phyloP scores from a whole-genome alignment of 2,888 invertebrate species.

The Lasioglossum malachurum region DNA sequence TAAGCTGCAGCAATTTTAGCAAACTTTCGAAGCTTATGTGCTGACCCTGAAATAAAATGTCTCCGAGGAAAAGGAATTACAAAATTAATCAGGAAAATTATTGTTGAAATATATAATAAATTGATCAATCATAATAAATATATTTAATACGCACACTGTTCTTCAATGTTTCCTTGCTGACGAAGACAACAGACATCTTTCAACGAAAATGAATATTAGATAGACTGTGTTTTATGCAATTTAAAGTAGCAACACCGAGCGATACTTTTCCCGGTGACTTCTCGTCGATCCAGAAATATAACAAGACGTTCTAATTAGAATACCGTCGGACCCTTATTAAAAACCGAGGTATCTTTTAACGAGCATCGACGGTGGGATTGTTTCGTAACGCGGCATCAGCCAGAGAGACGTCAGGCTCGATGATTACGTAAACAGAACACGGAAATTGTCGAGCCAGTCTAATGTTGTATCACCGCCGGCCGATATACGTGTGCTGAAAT shows the following conservation, averaged over 20 bases:
- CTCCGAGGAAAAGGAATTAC: no score
- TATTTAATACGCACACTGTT: no score
- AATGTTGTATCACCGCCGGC: slow-evolving; percentile 50
- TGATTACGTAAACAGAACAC: slow-evolving; percentile 44
- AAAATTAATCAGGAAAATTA: not conserved
- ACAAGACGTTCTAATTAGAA: not conserved
- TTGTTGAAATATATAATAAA: no score
- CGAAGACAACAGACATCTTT: not conserved
- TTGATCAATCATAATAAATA: no score
- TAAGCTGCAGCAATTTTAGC: not conserved
- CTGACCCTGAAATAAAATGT: not conserved
- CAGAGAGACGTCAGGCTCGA: slow-evolving; percentile 20
- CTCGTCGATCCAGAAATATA: not conserved
- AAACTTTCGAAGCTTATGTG: not conserved
- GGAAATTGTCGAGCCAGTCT: slow-evolving; percentile 51
- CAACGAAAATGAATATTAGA: no score
- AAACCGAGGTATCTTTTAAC: not conserved
- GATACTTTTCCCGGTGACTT: not conserved
- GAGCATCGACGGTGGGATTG: not conserved
- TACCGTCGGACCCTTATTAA: not conserved
- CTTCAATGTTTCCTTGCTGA: no score
- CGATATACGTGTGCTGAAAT: slow-evolving; percentile 55
- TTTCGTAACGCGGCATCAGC: slow-evolving; percentile 45
- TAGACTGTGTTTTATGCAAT: not conserved
- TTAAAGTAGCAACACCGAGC: not conserved